Percentiles rank a stretch among this genome's conserved stretches.
These are phyloP conservation scores for Ecliptopera silaceata DNA, from an alignment of 2,888 invertebrate genomes.

Conservation along the genomic window DNA sequence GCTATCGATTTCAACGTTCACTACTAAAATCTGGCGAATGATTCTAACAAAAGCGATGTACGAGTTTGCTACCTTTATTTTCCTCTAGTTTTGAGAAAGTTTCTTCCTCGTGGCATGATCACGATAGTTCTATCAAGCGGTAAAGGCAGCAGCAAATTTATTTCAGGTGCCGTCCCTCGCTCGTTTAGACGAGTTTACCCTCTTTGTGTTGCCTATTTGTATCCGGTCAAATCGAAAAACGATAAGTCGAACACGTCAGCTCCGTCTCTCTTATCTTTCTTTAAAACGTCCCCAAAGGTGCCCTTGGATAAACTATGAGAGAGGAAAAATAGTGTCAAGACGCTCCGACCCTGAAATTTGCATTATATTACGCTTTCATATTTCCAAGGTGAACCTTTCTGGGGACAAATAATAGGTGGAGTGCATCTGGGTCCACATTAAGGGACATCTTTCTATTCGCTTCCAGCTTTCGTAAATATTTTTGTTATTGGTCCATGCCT, in stretches of 20 bases:
- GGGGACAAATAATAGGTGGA: constrained; percentile 76
- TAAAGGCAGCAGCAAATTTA: constrained; percentile 19
- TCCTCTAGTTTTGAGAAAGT: constrained; percentile 2
- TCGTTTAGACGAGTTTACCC: constrained; percentile 39
- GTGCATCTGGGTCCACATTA: constrained; percentile 77
- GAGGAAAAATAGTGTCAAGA: constrained; percentile 59
- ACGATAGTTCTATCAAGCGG: constrained; percentile 20
- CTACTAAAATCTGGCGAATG: too few species aligned
- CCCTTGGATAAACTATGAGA: constrained; percentile 56
- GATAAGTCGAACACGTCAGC: constrained; percentile 47
- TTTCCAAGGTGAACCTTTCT: constrained; percentile 64
- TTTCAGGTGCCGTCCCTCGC: constrained; percentile 38
- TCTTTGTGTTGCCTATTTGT: constrained; percentile 36
- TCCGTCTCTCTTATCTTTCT: constrained; percentile 60
- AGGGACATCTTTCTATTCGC: constrained; percentile 80
- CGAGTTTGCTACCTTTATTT: background rate
- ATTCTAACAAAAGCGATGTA: background rate
- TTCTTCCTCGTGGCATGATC: constrained; percentile 12
- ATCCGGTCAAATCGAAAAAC: constrained; percentile 45
- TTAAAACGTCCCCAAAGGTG: constrained; percentile 71
- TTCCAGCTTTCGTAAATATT: constrained; percentile 77
- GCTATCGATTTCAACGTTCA: background rate
- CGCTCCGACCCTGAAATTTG: constrained; percentile 65
- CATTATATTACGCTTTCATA: constrained; percentile 69
- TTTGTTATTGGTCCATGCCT: constrained; percentile 74